Evolutionary conservation across 2,797 vertebrate genomes (phyloP), one percentile per base, ranked within the genome.

Genomic region (Ctenosaura bakeri): DNA sequence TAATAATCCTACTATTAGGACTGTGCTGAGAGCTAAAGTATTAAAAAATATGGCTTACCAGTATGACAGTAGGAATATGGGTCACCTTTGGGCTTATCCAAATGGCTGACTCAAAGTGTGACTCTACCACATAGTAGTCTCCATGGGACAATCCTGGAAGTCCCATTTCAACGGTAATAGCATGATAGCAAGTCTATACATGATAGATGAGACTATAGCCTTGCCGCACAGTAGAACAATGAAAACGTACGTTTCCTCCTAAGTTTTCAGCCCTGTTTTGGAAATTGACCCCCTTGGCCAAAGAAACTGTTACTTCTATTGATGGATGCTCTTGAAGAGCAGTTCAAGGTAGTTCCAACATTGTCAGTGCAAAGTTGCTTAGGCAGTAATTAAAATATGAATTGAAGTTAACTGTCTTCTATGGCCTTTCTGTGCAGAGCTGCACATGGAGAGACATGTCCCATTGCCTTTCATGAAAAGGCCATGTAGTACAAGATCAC

Each of bases 251-350:
- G 42, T 10, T 80, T 69, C 26, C 29, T 35, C 54, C 38, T 76
- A 62, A 56, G 12, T 38, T 88, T 7, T 0, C 54, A 92, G 89
- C 78, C 88, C 81, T 88, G 81, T 93, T 94, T 95, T 88, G 84
- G 56, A 90, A 86, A 87, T 79, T 83, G 76, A n/a, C 92, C 29
- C 66, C 66, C 66, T 14, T 3, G 66, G 12, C 97, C 97, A 97
- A 95, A 96, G 90, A 96, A 96, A 95, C 13, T 69, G 74, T 89
- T 87, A 89, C 93, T 95, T 94, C 88, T 90, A 91, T 93, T 92
- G 94, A 97, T 96, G 94, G 93, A 95, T 97, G 96, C 96, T 97
- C 96, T 97, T 97, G 97, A 97, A 97, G 97, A 97, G 97, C 95
- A 95, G 93, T 96, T 96, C 95, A 94, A 95, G 87, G 95, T 82